Evolutionary conservation across 2,113 vertebrate species (phyloP).

Genomic region (Heliornis fulica): DNA sequence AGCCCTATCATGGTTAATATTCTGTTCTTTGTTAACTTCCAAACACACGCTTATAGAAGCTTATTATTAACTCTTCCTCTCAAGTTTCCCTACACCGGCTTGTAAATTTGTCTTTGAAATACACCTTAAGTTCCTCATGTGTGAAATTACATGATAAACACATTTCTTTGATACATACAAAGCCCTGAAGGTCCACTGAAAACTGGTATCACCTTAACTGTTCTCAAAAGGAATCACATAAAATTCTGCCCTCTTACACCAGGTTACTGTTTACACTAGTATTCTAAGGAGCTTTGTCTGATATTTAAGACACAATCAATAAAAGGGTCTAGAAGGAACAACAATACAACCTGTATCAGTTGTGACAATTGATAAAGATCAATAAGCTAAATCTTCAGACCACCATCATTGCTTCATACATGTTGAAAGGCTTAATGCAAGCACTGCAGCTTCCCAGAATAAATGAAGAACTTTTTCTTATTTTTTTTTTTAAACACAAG

Average conservation of each 20-base stretch:
- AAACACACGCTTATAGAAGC: background rate
- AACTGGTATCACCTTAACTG: background rate
- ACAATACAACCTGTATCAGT: background rate
- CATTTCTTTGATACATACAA: background rate
- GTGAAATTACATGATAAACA: background rate
- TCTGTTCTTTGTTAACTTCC: conserved; percentile 24
- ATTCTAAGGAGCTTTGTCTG: background rate
- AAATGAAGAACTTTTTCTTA: background rate
- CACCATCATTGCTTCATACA: background rate
- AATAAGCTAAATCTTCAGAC: background rate
- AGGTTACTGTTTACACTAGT: background rate
- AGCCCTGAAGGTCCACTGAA: background rate
- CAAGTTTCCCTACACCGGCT: background rate
- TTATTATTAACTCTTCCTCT: background rate
- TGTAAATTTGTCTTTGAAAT: background rate
- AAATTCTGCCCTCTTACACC: background rate
- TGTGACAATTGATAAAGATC: background rate
- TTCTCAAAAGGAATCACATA: background rate
- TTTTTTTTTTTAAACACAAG: background rate
- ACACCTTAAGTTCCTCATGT: fast-evolving
- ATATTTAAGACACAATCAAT: background rate
- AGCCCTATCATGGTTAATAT: background rate
- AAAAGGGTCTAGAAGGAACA: background rate
- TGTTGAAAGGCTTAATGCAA: background rate
- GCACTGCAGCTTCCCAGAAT: background rate